phyloP scores from a whole-genome alignment of 2,888 invertebrate species.

The Blastobasis lacticolella region DNA sequence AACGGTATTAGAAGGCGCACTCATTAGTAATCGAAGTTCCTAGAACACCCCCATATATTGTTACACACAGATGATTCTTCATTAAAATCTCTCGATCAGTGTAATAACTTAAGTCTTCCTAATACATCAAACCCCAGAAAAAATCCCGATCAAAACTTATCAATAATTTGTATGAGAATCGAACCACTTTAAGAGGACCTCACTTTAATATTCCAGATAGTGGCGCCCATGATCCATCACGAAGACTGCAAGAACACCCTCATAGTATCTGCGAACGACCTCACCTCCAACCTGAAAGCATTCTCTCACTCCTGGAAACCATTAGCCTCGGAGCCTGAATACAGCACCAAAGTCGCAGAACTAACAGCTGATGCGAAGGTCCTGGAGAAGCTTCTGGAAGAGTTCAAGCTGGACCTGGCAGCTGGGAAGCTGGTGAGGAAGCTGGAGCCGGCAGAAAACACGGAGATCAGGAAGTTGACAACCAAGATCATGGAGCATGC shows the following conservation, averaged over 20 bases:
- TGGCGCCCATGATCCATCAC: constrained; percentile 43
- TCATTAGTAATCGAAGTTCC: no score
- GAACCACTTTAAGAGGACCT: no score
- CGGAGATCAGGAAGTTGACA: constrained; percentile 41
- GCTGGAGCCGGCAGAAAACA: constrained; percentile 33
- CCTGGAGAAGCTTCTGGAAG: constrained; percentile 26
- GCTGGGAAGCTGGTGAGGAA: constrained; percentile 29
- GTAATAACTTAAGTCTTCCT: no score
- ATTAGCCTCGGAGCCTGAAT: constrained; percentile 19
- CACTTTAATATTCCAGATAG: constrained; percentile 28
- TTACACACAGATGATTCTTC: no score
- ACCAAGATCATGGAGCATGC: constrained; percentile 41
- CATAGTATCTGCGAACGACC: constrained; percentile 27
- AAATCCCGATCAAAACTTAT: no score
- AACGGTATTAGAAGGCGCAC: no score
- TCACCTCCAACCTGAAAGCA: constrained; percentile 28
- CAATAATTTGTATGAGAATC: no score
- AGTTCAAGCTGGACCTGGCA: constrained; percentile 29
- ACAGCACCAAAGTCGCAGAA: constrained; percentile 18
- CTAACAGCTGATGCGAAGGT: constrained; percentile 21
- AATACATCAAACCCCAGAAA: no score
- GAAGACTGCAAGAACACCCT: constrained; percentile 35
- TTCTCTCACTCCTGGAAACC: constrained; percentile 29
- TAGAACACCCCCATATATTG: no score
- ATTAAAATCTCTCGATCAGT: no score